Evolutionary conservation across 2,797 vertebrate species (phyloP), one percentile per base, ranked within the genome.

Genomic region (Helicolenus hilgendorfi): DNA sequence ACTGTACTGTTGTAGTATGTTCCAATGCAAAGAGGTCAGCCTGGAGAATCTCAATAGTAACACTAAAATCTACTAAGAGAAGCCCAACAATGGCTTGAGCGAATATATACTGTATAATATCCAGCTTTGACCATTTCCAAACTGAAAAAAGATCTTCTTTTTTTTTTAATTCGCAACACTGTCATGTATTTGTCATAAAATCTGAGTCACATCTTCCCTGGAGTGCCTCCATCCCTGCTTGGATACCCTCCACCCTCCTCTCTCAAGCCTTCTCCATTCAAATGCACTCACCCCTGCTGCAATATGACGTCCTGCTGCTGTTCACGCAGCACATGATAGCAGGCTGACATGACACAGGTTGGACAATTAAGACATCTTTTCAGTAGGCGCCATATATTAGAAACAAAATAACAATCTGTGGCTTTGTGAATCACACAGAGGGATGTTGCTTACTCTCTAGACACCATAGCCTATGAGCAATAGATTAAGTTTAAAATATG

Each of bases 181-280:
- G 5, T 77, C 65, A 22, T 53, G 64, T 27, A 59, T 41, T 22
- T 75, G 83, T 88, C 76, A 80, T 26, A 0, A 36, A 55, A 64
- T 83, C 24, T 81, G 85, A 88, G 55, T 91, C 83, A 86, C 3
- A 22, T 77, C 82, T 79, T 75, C 74, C 58, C 73, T 29, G 56
- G n/a, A 84, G 69, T 2, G 77, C 29, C 29, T 78, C 74, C 59
- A 36, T 69, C 41, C 13, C 59, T 35, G n/a, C 38, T 72, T 26
- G 35, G 55, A 76, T 38, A 55, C n/a, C 53, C 53, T 55, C 53
- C 49, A 53, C 45, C 45, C 45, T 59, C 29, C 58, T 24, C 24
- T 69, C 63, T 33, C 68, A 77, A 49, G 69, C 29, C 58, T 26
- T 53, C 20, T 72, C 62, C 29, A 1, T 70, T 58, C 33, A 71